Base-by-base conservation (phyloP, 2,797 vertebrate genomes). In the Linurgus olivaceus region DNA sequence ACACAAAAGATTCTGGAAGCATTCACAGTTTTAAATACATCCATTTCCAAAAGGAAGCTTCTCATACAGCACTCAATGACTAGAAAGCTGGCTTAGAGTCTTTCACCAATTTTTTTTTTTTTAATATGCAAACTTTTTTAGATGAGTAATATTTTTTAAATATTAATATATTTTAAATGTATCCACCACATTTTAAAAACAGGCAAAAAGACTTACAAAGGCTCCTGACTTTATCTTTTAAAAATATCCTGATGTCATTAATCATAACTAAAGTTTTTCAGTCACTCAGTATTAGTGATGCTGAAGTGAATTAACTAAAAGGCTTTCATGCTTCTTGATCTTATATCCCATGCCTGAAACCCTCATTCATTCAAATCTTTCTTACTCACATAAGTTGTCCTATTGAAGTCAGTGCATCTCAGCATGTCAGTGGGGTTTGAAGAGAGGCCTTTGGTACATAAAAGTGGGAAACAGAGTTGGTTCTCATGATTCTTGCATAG, bases 271-370 rank as follows among this genome's bases (percentile, higher is more conserved):
- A 92, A 94, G 57, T 82, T 94, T 91, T 94, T 87, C 91, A 94
- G 78, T 85, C 93, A 95, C 45, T 93, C 86, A 71, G 38, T 78
- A 86, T 96, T 95, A 91, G 63, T 54, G 55, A 94, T 87, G 71
- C 45, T 93, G 83, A 94, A 94, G 73, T 90, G 88, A 96, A 88
- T 96, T 96, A 95, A 92, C 89, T 91, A 71, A 94, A 96, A 96
- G 76, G 51, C 59, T 93, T 95, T 95, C 95, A 96, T 90, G 87
- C 80, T 47, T 94, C 93, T 96, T 93, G 87, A 96, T 96, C 91
- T 91, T 90, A 73, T 63, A 90, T 67, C 67, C 84, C 71, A 65
- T 12, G 52, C 33, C 51, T 91, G 93, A 83, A 81, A 73, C 66
- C 31, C 47, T 42, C 84, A 65, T 76, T 89, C 88, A 77, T 89